Conservation (phyloP, 2,888 invertebrate genomes). For the Ypsolopha scabrella region DNA sequence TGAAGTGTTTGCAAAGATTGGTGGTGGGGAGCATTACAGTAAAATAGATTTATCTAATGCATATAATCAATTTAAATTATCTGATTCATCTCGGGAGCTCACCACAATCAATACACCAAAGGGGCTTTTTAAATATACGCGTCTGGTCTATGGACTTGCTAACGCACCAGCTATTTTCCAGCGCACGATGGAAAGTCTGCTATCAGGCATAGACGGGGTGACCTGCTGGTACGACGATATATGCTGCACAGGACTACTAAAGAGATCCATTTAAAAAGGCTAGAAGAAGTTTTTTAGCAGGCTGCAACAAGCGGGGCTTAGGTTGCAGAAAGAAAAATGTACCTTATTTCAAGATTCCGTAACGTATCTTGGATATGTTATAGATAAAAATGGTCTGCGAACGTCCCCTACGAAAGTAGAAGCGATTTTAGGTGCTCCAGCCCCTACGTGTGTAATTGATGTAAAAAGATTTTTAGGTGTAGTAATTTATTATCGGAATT, state of each 20-base stretch:
- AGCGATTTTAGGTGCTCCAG: no score
- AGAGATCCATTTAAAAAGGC: conserved; percentile 6
- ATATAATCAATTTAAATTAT: conserved; percentile 11
- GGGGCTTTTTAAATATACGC: conserved; percentile 14
- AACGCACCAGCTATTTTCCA: neutral
- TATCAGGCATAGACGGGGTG: conserved; percentile 2
- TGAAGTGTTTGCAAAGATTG: no score
- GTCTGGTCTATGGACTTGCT: conserved; percentile 12
- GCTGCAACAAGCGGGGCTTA: conserved; percentile 9
- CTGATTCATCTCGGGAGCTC: conserved; percentile 10
- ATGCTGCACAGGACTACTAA: conserved; percentile 10
- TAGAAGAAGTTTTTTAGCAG: conserved; percentile 6
- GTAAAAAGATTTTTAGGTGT: no score
- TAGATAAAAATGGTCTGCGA: conserved; percentile 6
- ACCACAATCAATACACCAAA: conserved; percentile 14
- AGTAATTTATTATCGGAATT: no score
- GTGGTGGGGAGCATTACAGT: no score
- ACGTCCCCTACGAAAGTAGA: conserved; percentile 7
- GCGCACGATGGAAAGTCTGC: neutral
- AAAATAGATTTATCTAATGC: conserved; percentile 11
- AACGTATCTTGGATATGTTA: conserved; percentile 9
- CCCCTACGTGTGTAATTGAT: no score
- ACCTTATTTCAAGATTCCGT: conserved; percentile 8
- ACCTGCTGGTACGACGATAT: conserved; percentile 4
- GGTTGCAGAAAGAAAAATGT: conserved; percentile 11